phyloP scores from a whole-genome alignment of 2,113 vertebrate species.

The Thomomys bottae region DNA sequence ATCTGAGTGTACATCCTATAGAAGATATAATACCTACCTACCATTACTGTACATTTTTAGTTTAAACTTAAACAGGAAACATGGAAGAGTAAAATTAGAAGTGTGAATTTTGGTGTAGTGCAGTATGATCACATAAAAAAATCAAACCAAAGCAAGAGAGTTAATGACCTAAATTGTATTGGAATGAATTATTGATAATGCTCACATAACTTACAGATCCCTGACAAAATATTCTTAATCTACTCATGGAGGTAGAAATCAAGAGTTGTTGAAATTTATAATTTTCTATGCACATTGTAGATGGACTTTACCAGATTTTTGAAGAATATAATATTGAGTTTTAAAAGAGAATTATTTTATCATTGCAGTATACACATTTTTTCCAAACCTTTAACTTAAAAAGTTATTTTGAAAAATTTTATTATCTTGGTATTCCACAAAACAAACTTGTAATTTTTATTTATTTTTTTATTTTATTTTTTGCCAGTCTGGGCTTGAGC shows the following conservation, averaged over 20 bases:
- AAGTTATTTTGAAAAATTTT: background rate
- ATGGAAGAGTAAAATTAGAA: background rate
- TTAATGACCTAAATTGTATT: background rate
- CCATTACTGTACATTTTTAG: background rate
- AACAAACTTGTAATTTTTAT: no score
- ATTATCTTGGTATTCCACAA: background rate
- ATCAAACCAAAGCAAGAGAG: background rate
- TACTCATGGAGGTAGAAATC: background rate
- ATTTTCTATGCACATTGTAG: background rate
- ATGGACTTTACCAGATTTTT: background rate
- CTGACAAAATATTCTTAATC: background rate
- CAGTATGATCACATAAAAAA: background rate
- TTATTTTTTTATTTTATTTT: no score
- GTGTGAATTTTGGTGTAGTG: background rate
- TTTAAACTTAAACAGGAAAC: background rate
- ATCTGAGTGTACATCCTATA: background rate
- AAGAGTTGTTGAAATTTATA: background rate
- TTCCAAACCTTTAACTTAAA: background rate
- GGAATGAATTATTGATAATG: background rate
- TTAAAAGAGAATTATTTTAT: background rate
- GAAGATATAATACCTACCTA: background rate
- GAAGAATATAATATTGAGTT: background rate
- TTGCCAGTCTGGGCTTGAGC: no score
- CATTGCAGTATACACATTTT: background rate
- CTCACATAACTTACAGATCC: background rate